These are phyloP conservation scores for Heteractis magnifica DNA, from an alignment of 92 coral and sea anemone genomes.

Conservation along the genomic window DNA sequence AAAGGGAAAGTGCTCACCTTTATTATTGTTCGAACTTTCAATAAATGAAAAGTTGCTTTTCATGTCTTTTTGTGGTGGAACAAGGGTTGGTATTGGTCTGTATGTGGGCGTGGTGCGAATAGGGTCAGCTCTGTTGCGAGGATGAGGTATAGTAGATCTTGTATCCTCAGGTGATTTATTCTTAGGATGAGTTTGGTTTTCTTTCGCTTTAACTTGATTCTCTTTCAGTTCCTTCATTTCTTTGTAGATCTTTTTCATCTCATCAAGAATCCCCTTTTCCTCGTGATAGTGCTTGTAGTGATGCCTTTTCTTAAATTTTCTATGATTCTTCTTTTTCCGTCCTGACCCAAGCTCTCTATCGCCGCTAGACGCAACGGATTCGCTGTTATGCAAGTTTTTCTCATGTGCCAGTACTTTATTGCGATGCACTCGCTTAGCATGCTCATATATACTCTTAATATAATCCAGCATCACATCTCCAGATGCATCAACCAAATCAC, in stretches of 20 bases:
- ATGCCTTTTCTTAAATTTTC: constrained; percentile 12
- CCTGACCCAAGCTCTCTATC: not conserved
- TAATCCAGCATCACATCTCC: constrained; percentile 48
- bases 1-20: not conserved
- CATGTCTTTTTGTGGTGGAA: not conserved
- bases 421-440: constrained; percentile 39
- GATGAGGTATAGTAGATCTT: constrained; percentile 32
- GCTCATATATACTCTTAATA: constrained; percentile 51
- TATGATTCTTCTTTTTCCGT: constrained; percentile 2
- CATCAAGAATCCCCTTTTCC: constrained; percentile 53
- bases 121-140: constrained; percentile 29
- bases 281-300: constrained; percentile 31
- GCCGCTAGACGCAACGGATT: constrained; percentile 4
- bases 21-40: not conserved
- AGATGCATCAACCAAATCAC: constrained; percentile 23
- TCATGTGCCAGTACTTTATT: constrained; percentile 13
- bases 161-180: constrained; percentile 11
- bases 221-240: constrained; percentile 63
- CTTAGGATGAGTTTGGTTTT: constrained; percentile 5
- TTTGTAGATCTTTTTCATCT: constrained; percentile 65
- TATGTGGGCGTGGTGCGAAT: not conserved
- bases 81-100: constrained; percentile 3
- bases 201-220: not conserved
- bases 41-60: not conserved
- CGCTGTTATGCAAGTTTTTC: not conserved